These are phyloP conservation scores for Trilocha varians DNA, from an alignment of 2,888 invertebrate species.

Conservation along the genomic window DNA sequence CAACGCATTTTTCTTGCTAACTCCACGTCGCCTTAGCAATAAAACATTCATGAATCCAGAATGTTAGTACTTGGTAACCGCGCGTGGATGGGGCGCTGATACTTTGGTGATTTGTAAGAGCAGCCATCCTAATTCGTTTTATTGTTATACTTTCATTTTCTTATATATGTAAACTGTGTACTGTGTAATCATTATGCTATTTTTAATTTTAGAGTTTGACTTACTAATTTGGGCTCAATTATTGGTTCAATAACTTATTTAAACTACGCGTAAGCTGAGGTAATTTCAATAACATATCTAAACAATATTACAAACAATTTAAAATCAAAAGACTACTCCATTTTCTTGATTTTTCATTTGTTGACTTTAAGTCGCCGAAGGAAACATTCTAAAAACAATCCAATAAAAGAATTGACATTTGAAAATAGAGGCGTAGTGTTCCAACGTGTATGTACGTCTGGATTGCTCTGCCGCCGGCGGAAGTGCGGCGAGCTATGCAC, in stretches of 20 bases:
- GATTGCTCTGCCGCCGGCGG: conserved; percentile 38
- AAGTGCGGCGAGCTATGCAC: conserved; percentile 48
- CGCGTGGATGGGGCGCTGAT: conserved; percentile 36
- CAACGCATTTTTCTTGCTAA: conserved; percentile 60
- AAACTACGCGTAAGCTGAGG: too few relatives aligned
- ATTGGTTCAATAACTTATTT: too few relatives aligned
- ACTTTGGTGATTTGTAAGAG: conserved; percentile 33
- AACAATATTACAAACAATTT: too few relatives aligned
- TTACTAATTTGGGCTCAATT: too few relatives aligned
- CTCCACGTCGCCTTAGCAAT: conserved; percentile 52
- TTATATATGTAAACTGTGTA: too few relatives aligned
- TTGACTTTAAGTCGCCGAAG: neutral
- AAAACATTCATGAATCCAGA: conserved; percentile 67
- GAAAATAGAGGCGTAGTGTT: conserved; percentile 34
- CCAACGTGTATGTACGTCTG: conserved; percentile 39
- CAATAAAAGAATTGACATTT: conserved; percentile 14
- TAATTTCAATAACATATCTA: too few relatives aligned
- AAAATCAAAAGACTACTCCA: too few relatives aligned
- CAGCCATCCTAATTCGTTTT: conserved; percentile 27
- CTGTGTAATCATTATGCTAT: too few relatives aligned
- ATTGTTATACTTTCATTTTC: too few relatives aligned
- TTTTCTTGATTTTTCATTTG: conserved; percentile 25
- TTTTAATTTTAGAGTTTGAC: too few relatives aligned
- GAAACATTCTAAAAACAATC: neutral
- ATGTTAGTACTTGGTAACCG: conserved; percentile 49